phyloP scores from a whole-genome alignment of 2,888 invertebrate species.

The Tanytarsus gracilentus region DNA sequence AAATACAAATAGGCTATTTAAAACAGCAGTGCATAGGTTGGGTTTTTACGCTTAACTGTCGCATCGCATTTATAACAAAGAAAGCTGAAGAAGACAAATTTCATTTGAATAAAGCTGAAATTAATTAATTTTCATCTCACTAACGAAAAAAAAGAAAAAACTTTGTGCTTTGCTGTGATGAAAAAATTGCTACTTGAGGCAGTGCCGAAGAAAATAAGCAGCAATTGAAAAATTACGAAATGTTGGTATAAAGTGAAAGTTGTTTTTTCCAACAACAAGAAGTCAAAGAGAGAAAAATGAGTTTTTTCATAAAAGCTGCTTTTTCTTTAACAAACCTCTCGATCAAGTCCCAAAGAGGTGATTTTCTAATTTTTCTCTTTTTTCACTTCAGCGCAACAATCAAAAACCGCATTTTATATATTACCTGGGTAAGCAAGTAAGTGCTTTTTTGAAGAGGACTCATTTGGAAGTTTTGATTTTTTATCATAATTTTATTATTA shows the following conservation, averaged over 20 bases:
- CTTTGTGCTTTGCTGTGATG: no score
- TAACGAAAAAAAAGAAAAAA: not conserved
- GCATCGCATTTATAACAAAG: no score
- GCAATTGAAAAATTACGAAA: constrained; percentile 24
- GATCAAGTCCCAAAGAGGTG: no score
- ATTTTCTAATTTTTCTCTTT: constrained; percentile 18
- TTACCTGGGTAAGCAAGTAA: not conserved
- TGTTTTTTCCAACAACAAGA: constrained; percentile 20
- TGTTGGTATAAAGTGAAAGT: constrained; percentile 28
- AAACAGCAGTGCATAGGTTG: no score
- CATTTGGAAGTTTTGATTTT: no score
- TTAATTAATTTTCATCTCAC: not conserved
- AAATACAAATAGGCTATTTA: no score
- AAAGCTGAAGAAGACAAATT: no score
- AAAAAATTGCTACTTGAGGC: not conserved
- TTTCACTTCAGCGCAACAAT: not conserved
- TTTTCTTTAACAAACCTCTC: constrained; percentile 9
- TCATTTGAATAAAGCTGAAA: no score
- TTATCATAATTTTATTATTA: no score
- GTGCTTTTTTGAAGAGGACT: no score
- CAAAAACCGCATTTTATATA: not conserved
- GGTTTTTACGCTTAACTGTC: no score
- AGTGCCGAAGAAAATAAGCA: not conserved
- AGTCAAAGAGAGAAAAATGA: not conserved
- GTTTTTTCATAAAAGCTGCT: not conserved